Base-by-base conservation (phyloP, 2,113 vertebrate species). In the Empidonax traillii region DNA sequence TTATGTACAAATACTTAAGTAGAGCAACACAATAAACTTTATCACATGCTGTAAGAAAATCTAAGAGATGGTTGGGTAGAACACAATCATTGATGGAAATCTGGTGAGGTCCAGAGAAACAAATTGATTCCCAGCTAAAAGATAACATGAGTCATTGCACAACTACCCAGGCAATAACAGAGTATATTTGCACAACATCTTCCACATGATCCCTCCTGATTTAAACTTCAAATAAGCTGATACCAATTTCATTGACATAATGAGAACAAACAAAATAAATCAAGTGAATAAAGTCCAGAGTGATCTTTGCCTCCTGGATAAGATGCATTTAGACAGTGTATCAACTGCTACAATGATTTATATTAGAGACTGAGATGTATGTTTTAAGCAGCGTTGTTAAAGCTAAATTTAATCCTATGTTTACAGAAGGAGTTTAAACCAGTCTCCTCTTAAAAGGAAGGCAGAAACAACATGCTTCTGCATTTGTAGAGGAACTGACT, bases 211-310 rank as follows among this genome's bases (percentile, higher is more conserved):
- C 46, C 37, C 43, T 91, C 66, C n/a, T 66, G 61, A 91, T 44
- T 66, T 73, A 72, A 79, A 71, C 46, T 73, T 88, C 74, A 65
- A 95, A 93, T 59, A 94, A 95, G 63, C 49, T 94, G 87, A 95
- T 82, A 86, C 18, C n/a, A 66, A 61, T 93, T 98, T 96, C 91
- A 90, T 88, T 96, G 93, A 85, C 80, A 90, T 94, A 92, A 97
- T 95, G 74, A 81, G 93, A 91, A 93, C 95, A 97, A 94, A 87
- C 43, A 88, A 63, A 92, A 80, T 44, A 91, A 96, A 94, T 65
- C 66, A 92, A 95, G 85, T 94, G 52, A 95, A 96, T 44, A 21
- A 77, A 88, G n/a, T 87, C 85, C 62, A 74, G 44, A 46, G 73
- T 86, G 76, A 95, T 73, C 53, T 89, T 93, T 81, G n/a, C 4